Evolutionary conservation across 2,113 vertebrate genomes (phyloP).

Genomic region (Bombycilla garrulus): DNA sequence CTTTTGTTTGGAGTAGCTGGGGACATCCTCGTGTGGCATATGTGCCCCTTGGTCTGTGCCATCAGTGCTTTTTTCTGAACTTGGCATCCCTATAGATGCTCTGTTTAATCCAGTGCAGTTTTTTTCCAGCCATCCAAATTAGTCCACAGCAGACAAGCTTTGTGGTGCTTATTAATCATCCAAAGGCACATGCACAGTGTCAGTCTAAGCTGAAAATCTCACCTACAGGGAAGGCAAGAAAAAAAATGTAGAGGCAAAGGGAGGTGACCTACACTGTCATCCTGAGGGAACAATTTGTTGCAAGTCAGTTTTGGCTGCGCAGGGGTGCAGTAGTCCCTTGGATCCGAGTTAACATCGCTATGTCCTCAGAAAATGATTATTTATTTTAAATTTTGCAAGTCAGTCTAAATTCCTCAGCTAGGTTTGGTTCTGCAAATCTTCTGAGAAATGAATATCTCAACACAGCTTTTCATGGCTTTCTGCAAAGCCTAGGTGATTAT

Average conservation of each 20-base stretch:
- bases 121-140: background rate
- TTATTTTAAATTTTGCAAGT: background rate
- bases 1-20: background rate
- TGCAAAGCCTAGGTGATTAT: background rate
- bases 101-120: background rate
- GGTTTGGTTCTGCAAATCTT: background rate
- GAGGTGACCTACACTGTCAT: background rate
- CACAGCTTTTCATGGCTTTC: background rate
- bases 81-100: background rate
- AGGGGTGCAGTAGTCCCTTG: background rate
- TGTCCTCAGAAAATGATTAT: background rate
- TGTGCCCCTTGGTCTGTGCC: background rate
- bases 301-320: background rate
- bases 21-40: background rate
- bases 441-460: background rate
- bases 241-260: background rate
- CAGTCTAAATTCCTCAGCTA: background rate
- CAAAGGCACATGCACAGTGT: accelerated
- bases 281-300: background rate
- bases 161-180: background rate
- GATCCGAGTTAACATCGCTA: background rate
- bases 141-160: background rate
- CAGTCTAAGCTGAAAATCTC: background rate
- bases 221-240: background rate
- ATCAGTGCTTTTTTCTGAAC: background rate